phyloP scores from a whole-genome alignment of 2,113 vertebrate genomes.

The Turdus rufiventris region DNA sequence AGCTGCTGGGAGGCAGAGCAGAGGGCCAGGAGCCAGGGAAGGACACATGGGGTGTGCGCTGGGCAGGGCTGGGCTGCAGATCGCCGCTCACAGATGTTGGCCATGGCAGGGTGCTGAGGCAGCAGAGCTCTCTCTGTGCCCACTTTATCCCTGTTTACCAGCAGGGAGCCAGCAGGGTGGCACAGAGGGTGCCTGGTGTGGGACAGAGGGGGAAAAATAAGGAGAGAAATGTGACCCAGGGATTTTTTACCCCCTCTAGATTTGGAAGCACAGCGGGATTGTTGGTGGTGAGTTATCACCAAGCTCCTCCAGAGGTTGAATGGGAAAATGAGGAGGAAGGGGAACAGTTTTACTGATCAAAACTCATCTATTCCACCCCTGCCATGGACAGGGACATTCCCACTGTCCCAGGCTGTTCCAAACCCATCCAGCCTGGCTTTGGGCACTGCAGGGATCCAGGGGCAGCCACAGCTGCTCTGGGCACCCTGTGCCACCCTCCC shows the following conservation, averaged over 20 bases:
- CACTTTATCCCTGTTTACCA: not conserved
- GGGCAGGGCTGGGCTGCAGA: not conserved
- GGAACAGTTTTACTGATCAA: not conserved
- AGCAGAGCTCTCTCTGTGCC: not conserved
- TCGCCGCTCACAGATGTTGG: not conserved
- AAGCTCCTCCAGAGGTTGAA: not conserved
- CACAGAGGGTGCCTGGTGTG: not conserved
- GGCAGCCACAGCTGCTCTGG: too few species aligned
- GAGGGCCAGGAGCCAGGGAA: not conserved
- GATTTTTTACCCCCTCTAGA: not conserved
- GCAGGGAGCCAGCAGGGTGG: not conserved
- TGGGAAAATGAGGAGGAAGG: not conserved
- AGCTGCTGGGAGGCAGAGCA: not conserved
- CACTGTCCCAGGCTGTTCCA: too few species aligned
- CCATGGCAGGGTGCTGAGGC: not conserved
- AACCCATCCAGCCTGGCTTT: too few species aligned
- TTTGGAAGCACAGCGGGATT: not conserved
- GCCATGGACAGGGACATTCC: not conserved
- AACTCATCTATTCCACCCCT: fast-evolving
- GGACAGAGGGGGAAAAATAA: not conserved
- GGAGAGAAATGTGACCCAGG: not conserved
- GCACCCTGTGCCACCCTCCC: not conserved
- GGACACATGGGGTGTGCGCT: not conserved
- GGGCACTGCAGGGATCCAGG: too few species aligned
- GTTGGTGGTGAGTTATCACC: fast-evolving